Percentiles rank a stretch among this genome's conserved stretches.
Conservation (phyloP, 2,797 vertebrate species). For the Poeciliopsis infans region DNA sequence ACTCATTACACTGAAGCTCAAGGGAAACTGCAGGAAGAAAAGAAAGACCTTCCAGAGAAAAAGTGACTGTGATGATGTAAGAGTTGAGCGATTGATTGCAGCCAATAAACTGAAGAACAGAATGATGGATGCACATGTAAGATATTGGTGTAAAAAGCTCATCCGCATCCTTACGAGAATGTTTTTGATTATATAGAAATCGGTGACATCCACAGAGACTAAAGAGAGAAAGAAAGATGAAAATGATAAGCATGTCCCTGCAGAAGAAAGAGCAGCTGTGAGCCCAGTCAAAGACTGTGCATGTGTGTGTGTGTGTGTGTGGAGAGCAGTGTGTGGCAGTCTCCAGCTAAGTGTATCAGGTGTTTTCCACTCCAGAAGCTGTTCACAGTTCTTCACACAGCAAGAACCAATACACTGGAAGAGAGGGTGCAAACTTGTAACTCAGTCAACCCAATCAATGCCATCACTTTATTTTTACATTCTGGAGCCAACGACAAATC, state of each 20-base stretch:
- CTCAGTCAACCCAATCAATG: slow-evolving; percentile 14
- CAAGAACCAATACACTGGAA: slow-evolving; percentile 38
- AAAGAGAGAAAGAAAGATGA: neutral
- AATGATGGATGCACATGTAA: neutral
- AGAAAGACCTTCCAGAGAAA: slow-evolving; percentile 13
- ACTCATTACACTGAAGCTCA: slow-evolving; percentile 69
- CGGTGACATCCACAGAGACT: slow-evolving; percentile 16
- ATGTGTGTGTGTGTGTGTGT: neutral
- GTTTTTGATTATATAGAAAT: slow-evolving; percentile 8
- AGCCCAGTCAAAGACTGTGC: slow-evolving; percentile 23
- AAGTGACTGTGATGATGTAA: slow-evolving; percentile 38
- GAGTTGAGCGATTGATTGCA: slow-evolving; percentile 14
- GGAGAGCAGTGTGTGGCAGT: slow-evolving; percentile 23
- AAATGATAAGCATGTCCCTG: slow-evolving; percentile 12
- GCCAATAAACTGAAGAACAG: slow-evolving; percentile 7
- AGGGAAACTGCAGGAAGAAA: slow-evolving; percentile 43
- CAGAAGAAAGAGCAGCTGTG: slow-evolving; percentile 49
- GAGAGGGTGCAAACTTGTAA: slow-evolving; percentile 41
- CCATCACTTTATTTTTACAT: slow-evolving; percentile 16
- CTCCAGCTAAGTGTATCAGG: slow-evolving; percentile 68
- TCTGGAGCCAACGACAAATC: neutral
- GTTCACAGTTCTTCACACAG: slow-evolving; percentile 53
- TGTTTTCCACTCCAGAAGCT: slow-evolving; percentile 62
- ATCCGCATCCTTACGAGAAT: slow-evolving; percentile 4
- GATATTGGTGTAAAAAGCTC: neutral